These are phyloP conservation scores for Drosophila mimetica DNA, from an alignment of 2,888 invertebrate species.

Conservation along the genomic window DNA sequence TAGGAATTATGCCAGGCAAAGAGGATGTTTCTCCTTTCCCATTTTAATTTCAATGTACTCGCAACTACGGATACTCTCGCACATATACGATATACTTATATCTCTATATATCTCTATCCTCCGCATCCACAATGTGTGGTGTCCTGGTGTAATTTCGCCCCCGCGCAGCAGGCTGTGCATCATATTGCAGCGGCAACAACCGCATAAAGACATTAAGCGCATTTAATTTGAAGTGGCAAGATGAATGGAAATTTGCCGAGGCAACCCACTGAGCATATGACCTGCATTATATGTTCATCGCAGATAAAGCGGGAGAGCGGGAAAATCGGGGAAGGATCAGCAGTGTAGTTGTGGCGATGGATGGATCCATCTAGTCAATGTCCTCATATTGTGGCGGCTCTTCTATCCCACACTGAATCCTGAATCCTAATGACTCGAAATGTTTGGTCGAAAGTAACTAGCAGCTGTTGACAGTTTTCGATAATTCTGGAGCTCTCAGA, in stretches of 20 bases:
- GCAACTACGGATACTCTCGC: slow-evolving; percentile 48
- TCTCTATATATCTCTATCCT: slow-evolving; percentile 2
- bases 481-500: slow-evolving; percentile 1
- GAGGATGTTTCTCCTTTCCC: slow-evolving; percentile 46
- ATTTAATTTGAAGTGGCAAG: slow-evolving; percentile 45
- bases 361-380: slow-evolving; percentile 2
- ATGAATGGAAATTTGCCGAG: slow-evolving; percentile 26
- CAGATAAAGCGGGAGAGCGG: background rate
- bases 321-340: background rate
- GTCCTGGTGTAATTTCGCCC: slow-evolving; percentile 68
- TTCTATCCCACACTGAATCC: background rate
- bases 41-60: slow-evolving; percentile 69
- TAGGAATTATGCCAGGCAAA: slow-evolving; percentile 62
- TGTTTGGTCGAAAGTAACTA: slow-evolving; percentile 13
- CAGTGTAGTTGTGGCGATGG: no score
- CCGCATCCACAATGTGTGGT: slow-evolving; percentile 22
- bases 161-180: slow-evolving; percentile 27
- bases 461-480: slow-evolving; percentile 12
- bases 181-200: slow-evolving; percentile 39
- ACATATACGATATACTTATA: slow-evolving; percentile 6
- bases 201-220: slow-evolving; percentile 40
- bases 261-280: slow-evolving; percentile 37
- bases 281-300: slow-evolving; percentile 41
- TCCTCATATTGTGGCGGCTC: background rate
- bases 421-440: slow-evolving; percentile 3